Conservation (phyloP, 2,797 vertebrate genomes). For the Manis crassicaudata region DNA sequence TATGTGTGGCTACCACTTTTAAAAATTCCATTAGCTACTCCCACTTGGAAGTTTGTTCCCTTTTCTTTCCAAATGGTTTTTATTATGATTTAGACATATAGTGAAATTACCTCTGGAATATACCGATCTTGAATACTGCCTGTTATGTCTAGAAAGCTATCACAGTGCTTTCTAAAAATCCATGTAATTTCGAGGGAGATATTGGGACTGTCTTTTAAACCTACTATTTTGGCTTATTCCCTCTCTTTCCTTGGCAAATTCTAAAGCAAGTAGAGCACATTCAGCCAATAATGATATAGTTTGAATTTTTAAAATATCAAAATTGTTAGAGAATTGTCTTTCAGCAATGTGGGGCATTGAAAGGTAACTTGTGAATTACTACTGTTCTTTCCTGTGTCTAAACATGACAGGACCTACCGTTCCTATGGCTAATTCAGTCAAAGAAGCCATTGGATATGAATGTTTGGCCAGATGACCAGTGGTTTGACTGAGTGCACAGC, state of each 20-base stretch:
- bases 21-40: constrained; percentile 13
- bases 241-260: constrained; percentile 51
- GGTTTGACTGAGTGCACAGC: constrained; percentile 19
- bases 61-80: constrained; percentile 39
- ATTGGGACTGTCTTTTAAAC: background rate
- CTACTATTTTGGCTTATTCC: constrained; percentile 24
- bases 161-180: constrained; percentile 48
- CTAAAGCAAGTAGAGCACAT: constrained; percentile 46
- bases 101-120: constrained; percentile 18
- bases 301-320: constrained; percentile 62
- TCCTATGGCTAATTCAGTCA: constrained; percentile 13
- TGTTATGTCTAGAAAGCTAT: constrained; percentile 44
- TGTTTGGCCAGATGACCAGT: constrained; percentile 52
- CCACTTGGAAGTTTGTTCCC: background rate
- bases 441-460: constrained; percentile 46
- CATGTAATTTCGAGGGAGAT: constrained; percentile 40
- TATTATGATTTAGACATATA: constrained; percentile 40
- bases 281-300: constrained; percentile 51
- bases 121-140: background rate
- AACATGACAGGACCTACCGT: constrained; percentile 26
- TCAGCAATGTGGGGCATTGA: background rate
- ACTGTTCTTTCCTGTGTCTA: constrained; percentile 26
- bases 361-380: constrained; percentile 51
- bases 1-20: background rate
- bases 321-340: constrained; percentile 40